A percentile compares a stretch with the other conserved stretches of the same genome.
These are phyloP conservation scores for Drosophila novamexicana DNA, from an alignment of 1,140 invertebrate species.

Conservation along the genomic window DNA sequence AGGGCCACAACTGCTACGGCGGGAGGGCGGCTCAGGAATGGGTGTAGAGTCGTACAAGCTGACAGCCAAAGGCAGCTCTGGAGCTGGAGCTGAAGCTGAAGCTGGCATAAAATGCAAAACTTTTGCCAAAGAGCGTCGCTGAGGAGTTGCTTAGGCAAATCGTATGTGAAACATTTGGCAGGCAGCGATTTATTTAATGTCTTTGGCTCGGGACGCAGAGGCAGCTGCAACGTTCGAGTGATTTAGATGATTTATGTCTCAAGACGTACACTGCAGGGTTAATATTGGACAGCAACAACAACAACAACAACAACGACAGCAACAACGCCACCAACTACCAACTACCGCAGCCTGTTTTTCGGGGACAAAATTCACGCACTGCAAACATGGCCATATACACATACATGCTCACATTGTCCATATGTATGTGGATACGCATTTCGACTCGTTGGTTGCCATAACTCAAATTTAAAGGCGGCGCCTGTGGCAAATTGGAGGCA, in stretches of 20 bases:
- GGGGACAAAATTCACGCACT: constrained; percentile 52
- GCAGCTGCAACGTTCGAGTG: constrained; percentile 77
- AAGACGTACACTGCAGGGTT: constrained; percentile 76
- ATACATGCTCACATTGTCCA: constrained; percentile 9
- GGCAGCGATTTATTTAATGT: constrained; percentile 82
- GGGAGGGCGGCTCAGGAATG: not conserved
- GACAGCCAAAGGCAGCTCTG: constrained; percentile 1
- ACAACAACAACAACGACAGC: constrained; percentile 42
- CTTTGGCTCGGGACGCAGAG: constrained; percentile 56
- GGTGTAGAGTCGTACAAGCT: constrained; percentile 24
- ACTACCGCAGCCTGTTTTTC: constrained; percentile 40
- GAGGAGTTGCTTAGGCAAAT: constrained; percentile 71
- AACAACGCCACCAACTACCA: constrained; percentile 38
- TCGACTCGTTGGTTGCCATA: constrained; percentile 51
- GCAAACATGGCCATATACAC: constrained; percentile 14
- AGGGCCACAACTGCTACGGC: constrained; percentile 29
- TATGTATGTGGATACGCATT: constrained; percentile 25
- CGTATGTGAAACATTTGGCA: constrained; percentile 82
- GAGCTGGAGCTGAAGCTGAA: constrained; percentile 34
- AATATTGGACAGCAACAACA: constrained; percentile 60
- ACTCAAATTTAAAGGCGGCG: constrained; percentile 77
- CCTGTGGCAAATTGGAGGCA: constrained; percentile 79
- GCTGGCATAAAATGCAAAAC: constrained; percentile 69
- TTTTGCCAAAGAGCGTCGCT: constrained; percentile 57
- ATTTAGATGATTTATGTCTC: constrained; percentile 81